Evolutionary conservation across 2,888 invertebrate species (phyloP), one percentile per base, ranked within the genome.

Genomic region (Cantharis rufa): DNA sequence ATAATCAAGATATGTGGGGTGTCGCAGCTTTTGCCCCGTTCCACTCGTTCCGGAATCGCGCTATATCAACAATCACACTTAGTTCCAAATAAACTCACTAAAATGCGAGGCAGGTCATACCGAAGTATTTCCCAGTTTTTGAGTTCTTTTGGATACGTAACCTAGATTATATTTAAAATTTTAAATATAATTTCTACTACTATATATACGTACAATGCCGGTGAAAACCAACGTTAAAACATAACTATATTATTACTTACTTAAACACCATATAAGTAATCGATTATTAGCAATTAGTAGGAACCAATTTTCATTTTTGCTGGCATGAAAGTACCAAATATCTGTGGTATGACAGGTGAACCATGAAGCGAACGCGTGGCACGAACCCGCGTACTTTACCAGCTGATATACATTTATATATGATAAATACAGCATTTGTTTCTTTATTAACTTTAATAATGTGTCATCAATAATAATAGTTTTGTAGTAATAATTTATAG

Each of bases 71-170:
- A 92, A 92, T 92, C 92, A 92, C 92, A 92, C 92, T 92, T 92
- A 92, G 91, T 92, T 92, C 92, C 92, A 92, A 92, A 92, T 91
- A 92, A 92, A 92, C 92, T 92, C 92, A 92, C 92, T 92, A 92
- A 90, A 91, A 89, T 92, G 92, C 92, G 92, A 92, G 92, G 92
- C 91, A 92, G 92, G 92, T 88, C 85, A 88, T 88, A 87, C 88
- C 87, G 87, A 87, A 86, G 88, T 88, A 88, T 87, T 88, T 86
- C 89, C 89, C 88, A 88, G 86, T 88, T 87, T 32, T 88, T 88
- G 89, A 89, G 89, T 89, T 88, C 88, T 89, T 89, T 89, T 89
- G 89, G 89, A 89, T 89, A 88, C 88, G 87, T 88, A 88, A 88
- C 87, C 88, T 88, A 88, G 78, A 78, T 81, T 81, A 81, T 83